Percentiles rank a stretch among this genome's conserved stretches.
Conservation (phyloP, 2,113 vertebrate genomes). For the Pseudolaguvia tuberculata region DNA sequence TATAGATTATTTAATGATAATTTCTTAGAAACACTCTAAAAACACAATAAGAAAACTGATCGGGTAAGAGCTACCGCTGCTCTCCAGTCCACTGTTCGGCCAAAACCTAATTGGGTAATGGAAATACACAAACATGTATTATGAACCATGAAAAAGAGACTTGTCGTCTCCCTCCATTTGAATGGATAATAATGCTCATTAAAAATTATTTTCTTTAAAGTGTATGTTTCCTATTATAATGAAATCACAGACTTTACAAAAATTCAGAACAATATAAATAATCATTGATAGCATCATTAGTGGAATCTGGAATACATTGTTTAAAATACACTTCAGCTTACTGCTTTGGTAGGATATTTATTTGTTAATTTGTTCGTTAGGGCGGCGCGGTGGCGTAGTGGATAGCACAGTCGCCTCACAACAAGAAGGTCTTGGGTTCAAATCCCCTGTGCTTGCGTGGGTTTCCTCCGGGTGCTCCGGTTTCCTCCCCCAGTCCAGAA, state of each 20-base stretch:
- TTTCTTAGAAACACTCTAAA: not conserved
- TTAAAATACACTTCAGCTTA: not conserved
- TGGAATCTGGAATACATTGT: not conserved
- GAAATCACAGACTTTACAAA: not conserved
- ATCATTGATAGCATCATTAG: not conserved
- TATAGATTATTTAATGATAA: constrained; percentile 13
- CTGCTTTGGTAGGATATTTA: not conserved
- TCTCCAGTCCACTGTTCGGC: not conserved
- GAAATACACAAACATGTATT: constrained; percentile 4
- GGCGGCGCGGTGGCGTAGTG: no score
- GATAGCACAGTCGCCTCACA: no score
- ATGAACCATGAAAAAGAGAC: constrained; percentile 13
- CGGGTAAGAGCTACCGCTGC: not conserved
- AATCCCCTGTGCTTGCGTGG: no score
- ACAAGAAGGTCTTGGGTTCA: no score
- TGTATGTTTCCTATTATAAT: not conserved
- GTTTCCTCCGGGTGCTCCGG: no score
- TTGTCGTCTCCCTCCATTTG: constrained; percentile 32
- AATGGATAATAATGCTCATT: constrained; percentile 40
- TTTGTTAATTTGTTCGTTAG: no score
- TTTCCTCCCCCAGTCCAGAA: no score
- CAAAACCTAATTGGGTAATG: constrained; percentile 24
- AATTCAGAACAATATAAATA: constrained; percentile 1
- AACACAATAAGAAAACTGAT: not conserved
- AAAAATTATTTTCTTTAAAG: constrained; percentile 16